Percentiles rank a stretch among this genome's conserved stretches.
These are phyloP conservation scores for Xestobium rufovillosum DNA, from an alignment of 2,888 invertebrate species.

Conservation along the genomic window DNA sequence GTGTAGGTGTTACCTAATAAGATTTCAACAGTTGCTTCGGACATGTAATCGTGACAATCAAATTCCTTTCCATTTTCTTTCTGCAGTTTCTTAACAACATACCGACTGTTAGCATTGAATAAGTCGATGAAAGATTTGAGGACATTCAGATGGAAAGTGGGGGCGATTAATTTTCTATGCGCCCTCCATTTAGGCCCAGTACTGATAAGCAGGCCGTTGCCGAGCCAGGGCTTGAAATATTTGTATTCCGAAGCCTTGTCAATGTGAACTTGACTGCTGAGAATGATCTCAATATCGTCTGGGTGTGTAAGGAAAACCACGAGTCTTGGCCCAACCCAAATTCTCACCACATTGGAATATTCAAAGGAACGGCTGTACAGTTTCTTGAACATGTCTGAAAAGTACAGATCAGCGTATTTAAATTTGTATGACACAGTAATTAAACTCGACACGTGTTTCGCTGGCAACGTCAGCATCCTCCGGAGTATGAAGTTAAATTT, in stretches of 20 bases:
- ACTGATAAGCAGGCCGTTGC: conserved; percentile 73
- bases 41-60: conserved; percentile 78
- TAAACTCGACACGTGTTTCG: no score
- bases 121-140: conserved; percentile 79
- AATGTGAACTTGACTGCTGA: conserved; percentile 72
- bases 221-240: conserved; percentile 79
- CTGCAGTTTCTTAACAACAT: conserved; percentile 65
- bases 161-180: conserved; percentile 78
- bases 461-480: no score
- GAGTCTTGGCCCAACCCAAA: conserved; percentile 74
- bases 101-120: conserved; percentile 74
- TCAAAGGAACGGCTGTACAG: conserved; percentile 49
- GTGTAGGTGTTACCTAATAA: conserved; percentile 61
- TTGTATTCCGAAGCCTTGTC: conserved; percentile 73
- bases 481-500: no score
- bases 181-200: conserved; percentile 81
- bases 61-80: conserved; percentile 64
- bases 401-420: conserved; percentile 12
- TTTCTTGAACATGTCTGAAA: conserved; percentile 62
- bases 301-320: conserved; percentile 68
- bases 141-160: conserved; percentile 82
- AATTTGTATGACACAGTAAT: no score
- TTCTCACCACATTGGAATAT: conserved; percentile 52
- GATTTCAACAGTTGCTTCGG: conserved; percentile 77
- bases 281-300: conserved; percentile 67